A percentile compares a stretch with the other conserved stretches of the same genome.
Conservation (phyloP, 2,797 vertebrate genomes). For the Bucorvus abyssinicus region DNA sequence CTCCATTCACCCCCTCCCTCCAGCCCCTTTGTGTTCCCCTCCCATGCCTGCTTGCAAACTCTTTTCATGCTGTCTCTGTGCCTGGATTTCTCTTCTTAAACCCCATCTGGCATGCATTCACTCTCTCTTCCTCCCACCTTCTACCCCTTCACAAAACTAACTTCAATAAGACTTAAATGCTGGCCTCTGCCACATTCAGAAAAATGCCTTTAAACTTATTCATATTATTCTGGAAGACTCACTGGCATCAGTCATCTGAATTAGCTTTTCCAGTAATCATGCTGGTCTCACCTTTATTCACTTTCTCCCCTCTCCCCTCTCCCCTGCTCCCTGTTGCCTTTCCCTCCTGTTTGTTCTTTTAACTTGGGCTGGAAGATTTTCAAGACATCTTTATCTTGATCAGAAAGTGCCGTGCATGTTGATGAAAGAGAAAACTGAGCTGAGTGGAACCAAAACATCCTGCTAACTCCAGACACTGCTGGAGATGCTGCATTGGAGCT, state of each 20-base stretch:
- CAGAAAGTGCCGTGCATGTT: neutral
- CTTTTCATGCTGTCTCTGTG: constrained; percentile 11
- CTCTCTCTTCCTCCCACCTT: constrained; percentile 22
- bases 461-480: neutral
- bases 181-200: neutral
- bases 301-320: neutral
- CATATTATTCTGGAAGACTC: neutral
- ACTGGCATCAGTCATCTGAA: neutral
- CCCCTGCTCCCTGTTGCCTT: neutral
- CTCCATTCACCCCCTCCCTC: neutral
- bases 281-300: neutral
- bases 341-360: neutral
- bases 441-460: neutral
- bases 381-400: neutral
- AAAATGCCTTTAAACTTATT: neutral
- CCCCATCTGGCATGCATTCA: neutral
- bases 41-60: neutral
- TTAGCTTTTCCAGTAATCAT: neutral
- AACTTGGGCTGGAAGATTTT: neutral
- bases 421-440: neutral
- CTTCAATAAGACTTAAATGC: neutral
- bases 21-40: constrained; percentile 2
- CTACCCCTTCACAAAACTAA: neutral
- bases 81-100: constrained; percentile 24
- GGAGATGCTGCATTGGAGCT: neutral